A percentile compares a stretch with the other conserved stretches of the same genome.
These are phyloP conservation scores for Basileuterus tristriatus DNA, from an alignment of 2,797 vertebrate genomes.

Conservation along the genomic window DNA sequence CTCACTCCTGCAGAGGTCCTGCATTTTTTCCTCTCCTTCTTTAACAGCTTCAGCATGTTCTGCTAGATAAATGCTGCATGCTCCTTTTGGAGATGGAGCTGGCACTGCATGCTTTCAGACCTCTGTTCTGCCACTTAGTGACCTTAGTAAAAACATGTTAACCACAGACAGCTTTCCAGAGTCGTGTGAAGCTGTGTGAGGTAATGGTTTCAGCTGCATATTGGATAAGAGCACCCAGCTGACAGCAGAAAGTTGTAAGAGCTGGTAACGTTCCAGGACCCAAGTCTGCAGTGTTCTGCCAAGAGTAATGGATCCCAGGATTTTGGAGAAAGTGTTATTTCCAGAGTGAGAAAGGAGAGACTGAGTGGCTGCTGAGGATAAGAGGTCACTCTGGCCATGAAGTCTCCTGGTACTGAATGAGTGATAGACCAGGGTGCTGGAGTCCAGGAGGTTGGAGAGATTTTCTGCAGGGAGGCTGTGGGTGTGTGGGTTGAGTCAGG, in stretches of 20 bases:
- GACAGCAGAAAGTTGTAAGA: not conserved
- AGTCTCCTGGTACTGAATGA: not conserved
- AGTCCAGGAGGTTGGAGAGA: rapidly evolving
- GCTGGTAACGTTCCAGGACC: not conserved
- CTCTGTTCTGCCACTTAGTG: not conserved
- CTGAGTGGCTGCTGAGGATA: not conserved
- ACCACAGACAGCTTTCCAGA: not conserved
- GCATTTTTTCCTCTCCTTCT: not conserved
- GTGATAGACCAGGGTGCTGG: not conserved
- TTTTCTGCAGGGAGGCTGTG: not conserved
- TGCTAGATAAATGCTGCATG: not conserved
- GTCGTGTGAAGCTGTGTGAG: not conserved
- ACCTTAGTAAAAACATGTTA: not conserved
- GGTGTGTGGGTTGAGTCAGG: not conserved
- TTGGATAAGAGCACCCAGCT: not conserved
- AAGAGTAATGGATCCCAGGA: not conserved
- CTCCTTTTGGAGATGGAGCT: not conserved
- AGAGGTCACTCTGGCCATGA: not conserved
- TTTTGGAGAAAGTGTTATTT: not conserved
- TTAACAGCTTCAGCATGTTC: not conserved
- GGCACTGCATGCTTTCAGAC: not conserved
- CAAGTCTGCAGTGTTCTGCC: not conserved
- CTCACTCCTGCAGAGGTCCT: not conserved
- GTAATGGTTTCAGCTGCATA: not conserved
- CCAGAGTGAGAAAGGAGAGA: not conserved